Conservation (phyloP, 1,140 invertebrate species). For the Papilio glaucus region DNA sequence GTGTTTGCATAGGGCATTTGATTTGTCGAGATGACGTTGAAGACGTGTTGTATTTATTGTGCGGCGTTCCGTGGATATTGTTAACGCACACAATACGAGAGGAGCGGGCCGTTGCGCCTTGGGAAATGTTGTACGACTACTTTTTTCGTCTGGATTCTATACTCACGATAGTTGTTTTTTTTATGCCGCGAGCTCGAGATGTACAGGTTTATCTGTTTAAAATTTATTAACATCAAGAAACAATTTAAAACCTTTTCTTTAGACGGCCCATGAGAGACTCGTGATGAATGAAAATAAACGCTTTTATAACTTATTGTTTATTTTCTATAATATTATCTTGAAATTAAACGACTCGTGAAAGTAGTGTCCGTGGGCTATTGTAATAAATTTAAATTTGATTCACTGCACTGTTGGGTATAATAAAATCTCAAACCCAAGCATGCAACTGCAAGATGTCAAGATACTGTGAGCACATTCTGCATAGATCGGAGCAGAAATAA, state of each 20-base stretch:
- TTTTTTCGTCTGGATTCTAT: constrained; percentile 83
- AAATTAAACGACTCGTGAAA: constrained; percentile 22
- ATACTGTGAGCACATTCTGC: no score
- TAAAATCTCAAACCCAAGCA: no score
- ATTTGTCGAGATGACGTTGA: constrained; percentile 68
- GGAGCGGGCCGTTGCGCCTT: constrained; percentile 79
- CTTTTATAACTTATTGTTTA: constrained; percentile 70
- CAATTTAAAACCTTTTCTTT: constrained; percentile 82
- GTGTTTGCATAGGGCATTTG: constrained; percentile 62
- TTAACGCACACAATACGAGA: constrained; percentile 78
- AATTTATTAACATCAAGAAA: constrained; percentile 83
- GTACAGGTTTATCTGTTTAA: constrained; percentile 83
- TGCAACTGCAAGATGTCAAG: no score
- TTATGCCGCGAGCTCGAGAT: constrained; percentile 80
- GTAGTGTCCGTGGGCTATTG: neutral
- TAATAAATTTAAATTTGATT: constrained; percentile 11
- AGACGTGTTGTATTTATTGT: constrained; percentile 68
- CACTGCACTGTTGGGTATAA: no score
- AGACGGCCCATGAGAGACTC: constrained; percentile 73
- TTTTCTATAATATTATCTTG: constrained; percentile 42
- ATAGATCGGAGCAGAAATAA: no score
- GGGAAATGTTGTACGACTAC: constrained; percentile 83
- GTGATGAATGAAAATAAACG: constrained; percentile 73
- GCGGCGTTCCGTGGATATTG: constrained; percentile 74
- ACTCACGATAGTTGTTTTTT: constrained; percentile 81